These are phyloP conservation scores for Leptestheria dahalacensis DNA, from an alignment of 1,140 invertebrate genomes.

Conservation along the genomic window DNA sequence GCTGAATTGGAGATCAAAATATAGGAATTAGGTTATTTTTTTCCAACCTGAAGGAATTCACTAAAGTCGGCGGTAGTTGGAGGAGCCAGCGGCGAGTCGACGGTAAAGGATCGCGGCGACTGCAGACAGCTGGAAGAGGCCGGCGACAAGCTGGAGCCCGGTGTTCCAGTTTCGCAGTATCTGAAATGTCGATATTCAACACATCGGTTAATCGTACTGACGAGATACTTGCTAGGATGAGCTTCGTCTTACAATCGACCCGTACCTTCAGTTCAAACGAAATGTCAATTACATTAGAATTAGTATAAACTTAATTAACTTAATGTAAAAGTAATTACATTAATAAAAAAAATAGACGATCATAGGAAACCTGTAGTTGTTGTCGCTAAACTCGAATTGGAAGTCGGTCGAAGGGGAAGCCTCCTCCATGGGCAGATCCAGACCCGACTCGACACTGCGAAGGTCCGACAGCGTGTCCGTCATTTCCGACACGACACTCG, in stretches of 20 bases:
- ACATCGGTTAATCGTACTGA: no score
- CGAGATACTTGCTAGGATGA: no score
- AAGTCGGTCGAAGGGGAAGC: conserved; percentile 37
- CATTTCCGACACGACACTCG: conserved; percentile 12
- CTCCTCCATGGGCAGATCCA: conserved; percentile 19
- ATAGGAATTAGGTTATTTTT: conserved; percentile 18
- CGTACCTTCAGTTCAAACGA: no score
- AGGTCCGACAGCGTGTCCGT: conserved; percentile 10
- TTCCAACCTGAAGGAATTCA: conserved; percentile 57
- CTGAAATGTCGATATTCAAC: conserved; percentile 31
- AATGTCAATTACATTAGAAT: no score
- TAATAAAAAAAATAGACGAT: no score
- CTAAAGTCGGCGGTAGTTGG: conserved; percentile 78
- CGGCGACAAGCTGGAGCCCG: conserved; percentile 55
- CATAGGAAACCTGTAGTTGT: conserved; percentile 46
- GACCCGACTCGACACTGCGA: conserved; percentile 10
- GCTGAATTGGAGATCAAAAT: no score
- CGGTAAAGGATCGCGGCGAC: conserved; percentile 46
- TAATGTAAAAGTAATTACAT: no score
- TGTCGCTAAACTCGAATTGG: conserved; percentile 61
- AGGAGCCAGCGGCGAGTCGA: conserved; percentile 67
- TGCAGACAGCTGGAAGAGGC: conserved; percentile 51
- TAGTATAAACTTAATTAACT: no score
- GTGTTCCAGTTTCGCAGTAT: conserved; percentile 56
- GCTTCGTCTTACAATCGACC: no score